Percentiles rank a stretch among this genome's conserved stretches.
phyloP scores from a whole-genome alignment of 2,797 vertebrate genomes.

The Hippocampus kuda region DNA sequence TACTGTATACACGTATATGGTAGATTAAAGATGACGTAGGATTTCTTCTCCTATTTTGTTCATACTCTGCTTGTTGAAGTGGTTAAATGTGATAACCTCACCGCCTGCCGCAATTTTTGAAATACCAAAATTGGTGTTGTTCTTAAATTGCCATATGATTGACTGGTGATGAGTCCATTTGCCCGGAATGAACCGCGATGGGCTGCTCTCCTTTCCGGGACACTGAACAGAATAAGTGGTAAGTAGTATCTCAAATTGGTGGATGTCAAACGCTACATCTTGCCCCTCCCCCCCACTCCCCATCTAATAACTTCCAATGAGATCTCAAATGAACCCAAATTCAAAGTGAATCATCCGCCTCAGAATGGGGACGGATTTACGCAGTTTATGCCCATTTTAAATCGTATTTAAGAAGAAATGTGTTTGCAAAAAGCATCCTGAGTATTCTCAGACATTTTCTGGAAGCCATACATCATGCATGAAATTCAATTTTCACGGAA shows the following conservation, averaged over 20 bases:
- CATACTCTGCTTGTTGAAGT: not conserved
- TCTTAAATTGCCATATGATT: not conserved
- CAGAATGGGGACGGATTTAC: not conserved
- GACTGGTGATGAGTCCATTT: not conserved
- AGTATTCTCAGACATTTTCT: not conserved
- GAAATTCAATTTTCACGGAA: not conserved
- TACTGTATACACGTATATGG: no score
- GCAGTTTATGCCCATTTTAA: not conserved
- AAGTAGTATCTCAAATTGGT: not conserved
- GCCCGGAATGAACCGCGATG: not conserved
- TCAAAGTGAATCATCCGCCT: not conserved
- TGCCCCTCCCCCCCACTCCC: no score
- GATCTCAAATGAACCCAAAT: not conserved
- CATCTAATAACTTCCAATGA: no score
- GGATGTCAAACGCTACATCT: not conserved
- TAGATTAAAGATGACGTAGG: not conserved
- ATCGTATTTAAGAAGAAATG: not conserved
- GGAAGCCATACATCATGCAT: not conserved
- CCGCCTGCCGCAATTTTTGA: not conserved
- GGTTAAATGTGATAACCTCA: not conserved
- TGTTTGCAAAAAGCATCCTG: not conserved
- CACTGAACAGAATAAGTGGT: not conserved
- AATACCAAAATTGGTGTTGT: not conserved
- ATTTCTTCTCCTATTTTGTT: not conserved
- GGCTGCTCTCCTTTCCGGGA: not conserved